phyloP scores from a whole-genome alignment of 2,797 vertebrate genomes.

The Avahi laniger region DNA sequence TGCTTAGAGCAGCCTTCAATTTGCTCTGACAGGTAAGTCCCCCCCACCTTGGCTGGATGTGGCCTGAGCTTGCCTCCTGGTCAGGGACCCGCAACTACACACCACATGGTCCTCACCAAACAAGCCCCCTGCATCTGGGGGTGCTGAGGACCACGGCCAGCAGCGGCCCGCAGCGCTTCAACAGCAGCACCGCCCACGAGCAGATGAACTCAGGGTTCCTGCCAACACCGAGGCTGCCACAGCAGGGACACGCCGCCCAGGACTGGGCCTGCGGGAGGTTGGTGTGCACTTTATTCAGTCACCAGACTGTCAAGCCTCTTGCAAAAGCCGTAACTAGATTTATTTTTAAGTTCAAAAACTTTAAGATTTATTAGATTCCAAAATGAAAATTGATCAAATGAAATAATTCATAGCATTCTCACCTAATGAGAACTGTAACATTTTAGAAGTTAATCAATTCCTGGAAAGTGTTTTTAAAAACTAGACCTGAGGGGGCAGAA shows the following conservation, averaged over 20 bases:
- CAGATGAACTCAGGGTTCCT: not conserved
- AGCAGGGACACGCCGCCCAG: not conserved
- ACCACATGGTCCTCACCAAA: not conserved
- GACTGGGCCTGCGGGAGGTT: rapidly evolving
- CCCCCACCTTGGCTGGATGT: rapidly evolving
- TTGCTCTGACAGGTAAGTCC: not conserved
- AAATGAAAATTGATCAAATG: not conserved
- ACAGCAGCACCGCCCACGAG: not conserved
- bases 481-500: not conserved
- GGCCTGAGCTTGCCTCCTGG: not conserved
- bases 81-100: not conserved
- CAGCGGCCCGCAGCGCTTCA: rapidly evolving
- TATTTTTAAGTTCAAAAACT: not conserved
- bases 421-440: not conserved
- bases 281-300: rapidly evolving
- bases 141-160: not conserved
- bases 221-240: not conserved
- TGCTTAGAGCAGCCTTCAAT: not conserved
- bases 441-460: not conserved
- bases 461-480: not conserved
- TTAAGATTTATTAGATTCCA: not conserved
- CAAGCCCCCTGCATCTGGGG: not conserved
- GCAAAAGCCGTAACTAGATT: not conserved
- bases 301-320: too few species aligned
- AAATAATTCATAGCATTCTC: not conserved